These are phyloP conservation scores for Ciconia maguari DNA, from an alignment of 2,113 vertebrate species.

Conservation along the genomic window DNA sequence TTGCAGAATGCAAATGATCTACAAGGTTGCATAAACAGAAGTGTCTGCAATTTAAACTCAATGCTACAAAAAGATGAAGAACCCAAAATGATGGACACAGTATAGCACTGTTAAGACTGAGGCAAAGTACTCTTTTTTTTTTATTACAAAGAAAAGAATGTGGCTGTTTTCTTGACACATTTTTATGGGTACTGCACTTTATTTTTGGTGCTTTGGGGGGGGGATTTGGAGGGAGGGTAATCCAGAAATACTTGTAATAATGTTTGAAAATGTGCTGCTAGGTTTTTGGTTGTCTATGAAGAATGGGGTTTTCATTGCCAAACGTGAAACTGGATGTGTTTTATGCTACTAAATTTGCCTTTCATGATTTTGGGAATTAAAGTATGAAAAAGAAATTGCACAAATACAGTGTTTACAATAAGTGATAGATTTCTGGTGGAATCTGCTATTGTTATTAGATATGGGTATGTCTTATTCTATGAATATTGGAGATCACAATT, in stretches of 20 bases:
- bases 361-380: constrained; percentile 72
- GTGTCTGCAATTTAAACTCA: constrained; percentile 76
- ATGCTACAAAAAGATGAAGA: constrained; percentile 86
- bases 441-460: constrained; percentile 64
- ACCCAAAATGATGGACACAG: constrained; percentile 88
- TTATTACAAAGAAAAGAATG: constrained; percentile 67
- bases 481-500: constrained; percentile 56
- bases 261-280: constrained; percentile 72
- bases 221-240: constrained; percentile 61
- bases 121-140: constrained; percentile 58
- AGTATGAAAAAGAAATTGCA: constrained; percentile 70
- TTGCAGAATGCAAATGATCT: constrained; percentile 81
- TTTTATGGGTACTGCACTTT: constrained; percentile 90
- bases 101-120: constrained; percentile 73
- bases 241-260: constrained; percentile 62
- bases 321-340: constrained; percentile 64
- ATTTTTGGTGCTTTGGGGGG: constrained; percentile 69
- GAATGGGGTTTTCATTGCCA: constrained; percentile 58
- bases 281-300: constrained; percentile 50
- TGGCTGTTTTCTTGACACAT: constrained; percentile 74
- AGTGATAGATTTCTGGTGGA: constrained; percentile 61
- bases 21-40: constrained; percentile 78
- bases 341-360: constrained; percentile 73
- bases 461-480: constrained; percentile 38
- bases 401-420: constrained; percentile 71